Evolutionary conservation across 2,888 invertebrate genomes (phyloP).

Genomic region (Aphrophora alni): DNA sequence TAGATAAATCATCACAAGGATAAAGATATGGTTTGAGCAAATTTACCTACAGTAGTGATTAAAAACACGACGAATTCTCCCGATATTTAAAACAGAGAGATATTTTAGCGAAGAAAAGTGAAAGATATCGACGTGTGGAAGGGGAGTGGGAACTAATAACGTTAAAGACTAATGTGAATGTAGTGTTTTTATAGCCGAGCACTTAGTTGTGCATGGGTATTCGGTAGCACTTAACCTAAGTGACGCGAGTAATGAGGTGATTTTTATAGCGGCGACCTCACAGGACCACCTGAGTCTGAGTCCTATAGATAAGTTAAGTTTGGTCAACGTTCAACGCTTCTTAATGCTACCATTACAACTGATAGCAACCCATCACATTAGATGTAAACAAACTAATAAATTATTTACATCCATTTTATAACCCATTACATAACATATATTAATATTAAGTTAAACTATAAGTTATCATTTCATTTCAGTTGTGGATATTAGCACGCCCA

Average conservation of each 20-base stretch:
- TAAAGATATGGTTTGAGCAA: too few species aligned
- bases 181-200: not conserved
- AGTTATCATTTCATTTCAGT: too few species aligned
- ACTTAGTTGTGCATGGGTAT: not conserved
- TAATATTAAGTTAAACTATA: too few species aligned
- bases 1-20: too few species aligned
- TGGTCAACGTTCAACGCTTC: not conserved
- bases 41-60: too few species aligned
- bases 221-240: slow-evolving; percentile 29
- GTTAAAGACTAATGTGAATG: not conserved
- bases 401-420: too few species aligned
- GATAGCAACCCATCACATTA: too few species aligned
- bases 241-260: slow-evolving; percentile 28
- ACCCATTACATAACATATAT: too few species aligned
- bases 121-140: not conserved
- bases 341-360: not conserved
- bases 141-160: not conserved
- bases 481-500: too few species aligned
- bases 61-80: too few species aligned
- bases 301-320: not conserved
- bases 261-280: slow-evolving; percentile 16
- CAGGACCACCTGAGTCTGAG: not conserved
- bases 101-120: not conserved
- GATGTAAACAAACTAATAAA: too few species aligned
- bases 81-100: not conserved